phyloP scores from a whole-genome alignment of 1,140 invertebrate genomes.

The Drosophila ficusphila region DNA sequence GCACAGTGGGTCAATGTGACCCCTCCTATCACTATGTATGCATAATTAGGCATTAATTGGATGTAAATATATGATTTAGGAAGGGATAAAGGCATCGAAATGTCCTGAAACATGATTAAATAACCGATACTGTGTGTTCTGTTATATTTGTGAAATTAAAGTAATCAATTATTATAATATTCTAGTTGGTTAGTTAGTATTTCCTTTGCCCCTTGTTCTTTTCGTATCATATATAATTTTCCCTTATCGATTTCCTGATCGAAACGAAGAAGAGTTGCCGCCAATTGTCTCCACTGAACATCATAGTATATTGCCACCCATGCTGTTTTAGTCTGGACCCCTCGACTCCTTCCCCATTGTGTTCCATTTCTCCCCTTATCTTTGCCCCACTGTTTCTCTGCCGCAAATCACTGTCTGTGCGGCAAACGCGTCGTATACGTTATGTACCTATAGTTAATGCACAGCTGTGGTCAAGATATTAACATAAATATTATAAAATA shows the following conservation, averaged over 20 bases:
- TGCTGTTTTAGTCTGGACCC: slow-evolving; percentile 5
- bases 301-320: background rate
- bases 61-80: background rate
- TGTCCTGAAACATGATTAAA: background rate
- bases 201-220: background rate
- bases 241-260: background rate
- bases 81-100: background rate
- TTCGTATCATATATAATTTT: background rate
- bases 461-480: background rate
- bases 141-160: background rate
- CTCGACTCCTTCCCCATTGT: background rate
- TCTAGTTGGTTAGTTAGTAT: background rate
- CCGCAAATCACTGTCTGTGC: slow-evolving; percentile 54
- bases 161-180: background rate
- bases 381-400: slow-evolving; percentile 10
- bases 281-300: slow-evolving; percentile 7
- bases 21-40: too few species aligned
- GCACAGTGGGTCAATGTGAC: slow-evolving; percentile 23
- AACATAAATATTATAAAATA: background rate
- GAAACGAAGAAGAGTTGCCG: background rate
- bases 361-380: background rate
- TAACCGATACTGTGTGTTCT: too few species aligned
- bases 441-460: slow-evolving; percentile 12
- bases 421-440: slow-evolving; percentile 37
- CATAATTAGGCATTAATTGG: background rate